Evolutionary conservation across 2,797 vertebrate species (phyloP).

Genomic region (Takifugu rubripes): DNA sequence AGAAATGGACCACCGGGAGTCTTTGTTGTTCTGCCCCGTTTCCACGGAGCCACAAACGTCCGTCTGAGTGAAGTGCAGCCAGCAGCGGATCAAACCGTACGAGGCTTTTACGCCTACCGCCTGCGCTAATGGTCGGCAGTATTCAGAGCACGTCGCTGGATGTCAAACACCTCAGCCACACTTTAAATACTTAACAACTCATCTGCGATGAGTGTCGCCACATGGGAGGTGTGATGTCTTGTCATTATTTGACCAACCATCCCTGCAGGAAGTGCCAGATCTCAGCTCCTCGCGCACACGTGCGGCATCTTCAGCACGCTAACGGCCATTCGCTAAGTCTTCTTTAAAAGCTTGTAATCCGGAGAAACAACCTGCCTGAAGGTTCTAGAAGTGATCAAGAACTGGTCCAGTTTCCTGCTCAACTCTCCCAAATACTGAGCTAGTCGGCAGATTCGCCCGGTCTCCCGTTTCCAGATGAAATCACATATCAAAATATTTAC

Average conservation of each 20-base stretch:
- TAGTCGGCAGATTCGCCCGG: no score
- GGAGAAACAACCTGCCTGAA: no score
- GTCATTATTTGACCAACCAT: slow-evolving; percentile 27
- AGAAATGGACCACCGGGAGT: slow-evolving; percentile 28
- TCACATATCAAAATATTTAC: no score
- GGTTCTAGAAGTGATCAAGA: no score
- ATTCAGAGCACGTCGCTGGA: slow-evolving; percentile 41
- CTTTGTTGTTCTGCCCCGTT: slow-evolving; percentile 30
- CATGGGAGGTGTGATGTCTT: slow-evolving; percentile 22
- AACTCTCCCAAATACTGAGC: no score
- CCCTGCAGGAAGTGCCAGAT: neutral
- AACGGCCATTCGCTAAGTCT: no score
- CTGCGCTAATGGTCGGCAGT: slow-evolving; percentile 36
- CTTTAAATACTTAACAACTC: slow-evolving; percentile 29
- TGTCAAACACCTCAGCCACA: slow-evolving; percentile 30
- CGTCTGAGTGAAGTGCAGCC: slow-evolving; percentile 39
- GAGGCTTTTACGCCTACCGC: slow-evolving; percentile 40
- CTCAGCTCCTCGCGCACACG: no score
- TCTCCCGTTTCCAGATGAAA: no score
- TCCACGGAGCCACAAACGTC: slow-evolving; percentile 49
- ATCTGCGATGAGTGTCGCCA: slow-evolving; percentile 16
- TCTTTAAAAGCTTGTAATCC: no score
- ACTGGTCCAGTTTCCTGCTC: no score
- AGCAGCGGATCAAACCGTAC: slow-evolving; percentile 44
- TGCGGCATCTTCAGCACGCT: no score